Evolutionary conservation across 2,888 invertebrate genomes (phyloP), one percentile per base, ranked within the genome.

Genomic region (Lathronympha strigana): DNA sequence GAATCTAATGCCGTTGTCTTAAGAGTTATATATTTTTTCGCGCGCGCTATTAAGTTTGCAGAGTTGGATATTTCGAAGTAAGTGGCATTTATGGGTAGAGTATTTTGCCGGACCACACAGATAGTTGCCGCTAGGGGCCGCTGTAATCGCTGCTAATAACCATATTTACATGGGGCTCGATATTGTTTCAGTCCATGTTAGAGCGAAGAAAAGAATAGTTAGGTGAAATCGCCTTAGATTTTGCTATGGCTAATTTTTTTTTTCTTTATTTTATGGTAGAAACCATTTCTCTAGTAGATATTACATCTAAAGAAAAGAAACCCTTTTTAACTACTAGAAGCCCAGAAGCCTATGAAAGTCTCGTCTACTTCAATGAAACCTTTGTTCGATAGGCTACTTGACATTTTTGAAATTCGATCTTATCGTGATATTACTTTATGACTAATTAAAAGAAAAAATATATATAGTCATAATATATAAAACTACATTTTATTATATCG

Each of bases 61-160:
- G 51, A 58, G 13, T 17, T 61, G 60, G 38, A 68, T 68, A 71
- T 71, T 71, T 73, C 69, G 71, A 69, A 62, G 68, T 68, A 69
- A 74, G 71, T 71, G 72, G 69, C 70, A 69, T 69, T 72, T 74
- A 71, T 67, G 60, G 67, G 67, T 71, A 71, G 67, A 64, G 58
- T 67, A 63, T 70, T 70, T 69, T 60, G 66, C 50, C 40, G 61
- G 76, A 76, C 76, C 76, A 73, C 76, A 76, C 76, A 73, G 68
- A 71, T 61, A 47, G 75, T 21, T 54, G 58, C 51, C 31, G 51
- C 53, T 57, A 31, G 45, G 33, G 60, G 45, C 50, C 63, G 43
- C 45, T 57, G 53, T 63, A 67, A 66, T 66, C 60, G 60, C 43
- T 25, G 61, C 25, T 66, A 66, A 66, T 66, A 61, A 66, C 61